Conservation (phyloP, 2,888 invertebrate species). For the Plagodis dolabraria region DNA sequence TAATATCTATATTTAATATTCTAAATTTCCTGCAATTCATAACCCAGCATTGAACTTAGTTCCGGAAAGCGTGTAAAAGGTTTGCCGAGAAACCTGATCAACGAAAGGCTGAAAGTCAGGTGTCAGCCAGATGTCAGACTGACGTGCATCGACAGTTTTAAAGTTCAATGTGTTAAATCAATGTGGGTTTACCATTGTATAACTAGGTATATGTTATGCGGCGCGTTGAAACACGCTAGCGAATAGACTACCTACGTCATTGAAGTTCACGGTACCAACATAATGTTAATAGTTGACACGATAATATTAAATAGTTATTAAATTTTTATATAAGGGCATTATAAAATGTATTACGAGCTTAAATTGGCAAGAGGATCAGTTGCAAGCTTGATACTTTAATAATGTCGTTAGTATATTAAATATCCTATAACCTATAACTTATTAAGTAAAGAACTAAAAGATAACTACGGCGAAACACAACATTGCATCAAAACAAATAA, state of each 20-base stretch:
- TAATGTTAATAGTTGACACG: too few species aligned
- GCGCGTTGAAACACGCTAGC: conserved; percentile 39
- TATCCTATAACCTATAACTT: too few species aligned
- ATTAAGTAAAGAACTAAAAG: too few species aligned
- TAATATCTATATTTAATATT: neutral
- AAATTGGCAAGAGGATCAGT: too few species aligned
- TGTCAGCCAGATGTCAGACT: conserved; percentile 53
- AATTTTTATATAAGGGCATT: neutral
- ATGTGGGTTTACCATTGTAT: neutral
- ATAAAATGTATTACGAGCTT: neutral
- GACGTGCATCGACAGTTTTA: conserved; percentile 45
- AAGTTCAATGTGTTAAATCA: conserved; percentile 57
- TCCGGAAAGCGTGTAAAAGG: conserved; percentile 39
- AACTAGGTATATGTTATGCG: conserved; percentile 14
- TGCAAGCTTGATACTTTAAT: too few species aligned
- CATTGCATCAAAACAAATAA: too few species aligned
- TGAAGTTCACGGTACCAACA: conserved; percentile 16
- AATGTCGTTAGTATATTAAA: too few species aligned
- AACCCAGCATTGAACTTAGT: conserved; percentile 6
- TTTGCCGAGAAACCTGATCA: conserved; percentile 43
- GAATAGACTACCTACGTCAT: conserved; percentile 15
- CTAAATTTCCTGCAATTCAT: conserved; percentile 2
- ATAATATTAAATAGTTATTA: neutral
- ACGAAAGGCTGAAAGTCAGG: conserved; percentile 36
- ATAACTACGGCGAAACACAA: too few species aligned